A percentile compares a stretch with the other conserved stretches of the same genome.
Conservation (phyloP, 2,113 vertebrate species). For the Percina caprodes region DNA sequence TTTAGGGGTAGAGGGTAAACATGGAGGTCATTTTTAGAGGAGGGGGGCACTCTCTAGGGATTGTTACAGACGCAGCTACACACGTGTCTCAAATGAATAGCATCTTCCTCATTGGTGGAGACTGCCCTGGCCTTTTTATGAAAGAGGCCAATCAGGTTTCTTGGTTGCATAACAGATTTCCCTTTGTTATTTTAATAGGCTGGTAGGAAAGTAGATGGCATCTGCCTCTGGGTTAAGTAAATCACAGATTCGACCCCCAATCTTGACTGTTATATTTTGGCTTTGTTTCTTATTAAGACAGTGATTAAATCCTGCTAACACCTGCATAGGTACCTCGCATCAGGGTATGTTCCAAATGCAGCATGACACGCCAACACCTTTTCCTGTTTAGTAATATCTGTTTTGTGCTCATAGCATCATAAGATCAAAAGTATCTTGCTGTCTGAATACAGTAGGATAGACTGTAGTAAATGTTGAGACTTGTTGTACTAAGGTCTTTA, state of each 20-base stretch:
- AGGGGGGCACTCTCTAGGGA: slow-evolving; percentile 46
- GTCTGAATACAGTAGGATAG: neutral
- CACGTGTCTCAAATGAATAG: slow-evolving; percentile 63
- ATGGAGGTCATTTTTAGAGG: slow-evolving; percentile 72
- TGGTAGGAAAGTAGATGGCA: slow-evolving; percentile 53
- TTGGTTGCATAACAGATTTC: slow-evolving; percentile 64
- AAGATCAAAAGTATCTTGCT: slow-evolving; percentile 15
- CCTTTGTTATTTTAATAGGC: slow-evolving; percentile 73
- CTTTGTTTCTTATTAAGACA: slow-evolving; percentile 35
- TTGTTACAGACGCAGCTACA: slow-evolving; percentile 35
- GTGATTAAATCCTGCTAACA: slow-evolving; percentile 18
- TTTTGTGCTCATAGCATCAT: slow-evolving; percentile 22
- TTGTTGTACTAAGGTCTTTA: slow-evolving; percentile 36
- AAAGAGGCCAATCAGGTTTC: slow-evolving; percentile 66
- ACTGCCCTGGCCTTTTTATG: slow-evolving; percentile 52
- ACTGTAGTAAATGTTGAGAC: slow-evolving; percentile 40
- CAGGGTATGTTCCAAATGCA: neutral
- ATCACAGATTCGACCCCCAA: slow-evolving; percentile 46
- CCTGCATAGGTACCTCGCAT: slow-evolving; percentile 9
- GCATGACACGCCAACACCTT: neutral
- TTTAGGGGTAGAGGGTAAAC: slow-evolving; percentile 55
- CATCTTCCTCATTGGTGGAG: slow-evolving; percentile 68
- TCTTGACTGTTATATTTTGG: slow-evolving; percentile 26
- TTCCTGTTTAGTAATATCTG: slow-evolving; percentile 13
- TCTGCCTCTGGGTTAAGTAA: slow-evolving; percentile 60